These are phyloP conservation scores for Noctua fimbriata DNA, from an alignment of 2,888 invertebrate genomes.

Conservation along the genomic window DNA sequence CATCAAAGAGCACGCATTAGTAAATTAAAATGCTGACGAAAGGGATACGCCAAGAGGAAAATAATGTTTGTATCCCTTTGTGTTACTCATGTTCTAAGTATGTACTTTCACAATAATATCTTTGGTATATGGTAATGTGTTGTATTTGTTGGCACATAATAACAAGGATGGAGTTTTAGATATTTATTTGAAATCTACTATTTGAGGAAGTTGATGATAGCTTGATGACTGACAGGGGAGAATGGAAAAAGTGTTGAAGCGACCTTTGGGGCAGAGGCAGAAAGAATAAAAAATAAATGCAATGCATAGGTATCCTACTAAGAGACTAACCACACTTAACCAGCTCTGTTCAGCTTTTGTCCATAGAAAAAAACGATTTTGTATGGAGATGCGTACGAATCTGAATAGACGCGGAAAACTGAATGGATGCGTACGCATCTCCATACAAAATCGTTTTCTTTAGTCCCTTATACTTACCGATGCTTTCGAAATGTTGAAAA, in stretches of 20 bases:
- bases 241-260: not conserved
- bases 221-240: not conserved
- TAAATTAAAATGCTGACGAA: conserved; percentile 58
- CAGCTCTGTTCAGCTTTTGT: too few relatives aligned
- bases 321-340: too few relatives aligned
- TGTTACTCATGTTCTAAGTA: conserved; percentile 28
- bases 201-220: not conserved
- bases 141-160: not conserved
- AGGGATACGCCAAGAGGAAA: conserved; percentile 38
- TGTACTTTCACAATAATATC: not conserved
- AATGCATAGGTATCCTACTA: not conserved
- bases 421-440: too few relatives aligned
- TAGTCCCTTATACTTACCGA: not conserved
- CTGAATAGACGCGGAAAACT: too few relatives aligned
- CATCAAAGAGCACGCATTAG: conserved; percentile 56
- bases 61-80: conserved; percentile 41
- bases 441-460: too few relatives aligned
- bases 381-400: too few relatives aligned
- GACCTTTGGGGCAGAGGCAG: not conserved
- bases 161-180: not conserved
- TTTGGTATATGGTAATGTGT: not conserved
- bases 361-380: too few relatives aligned
- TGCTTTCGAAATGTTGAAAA: not conserved
- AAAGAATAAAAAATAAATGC: not conserved
- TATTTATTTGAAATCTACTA: not conserved